Base-by-base conservation (phyloP, 2,113 vertebrate species). In the Eleginops maclovinus region DNA sequence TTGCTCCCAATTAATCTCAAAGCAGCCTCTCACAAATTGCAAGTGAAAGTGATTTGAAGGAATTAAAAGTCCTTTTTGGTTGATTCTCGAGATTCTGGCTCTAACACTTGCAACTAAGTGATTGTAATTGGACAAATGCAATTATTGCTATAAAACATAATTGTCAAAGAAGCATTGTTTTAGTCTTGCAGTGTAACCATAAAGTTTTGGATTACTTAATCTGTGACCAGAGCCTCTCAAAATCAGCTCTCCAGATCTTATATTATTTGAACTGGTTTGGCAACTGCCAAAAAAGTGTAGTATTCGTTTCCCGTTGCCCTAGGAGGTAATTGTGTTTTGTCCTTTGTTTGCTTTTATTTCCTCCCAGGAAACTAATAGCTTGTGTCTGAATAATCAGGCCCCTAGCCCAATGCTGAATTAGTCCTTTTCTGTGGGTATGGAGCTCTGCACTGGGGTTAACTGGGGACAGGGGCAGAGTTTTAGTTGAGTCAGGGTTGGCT, bases 401-500 rank as follows among this genome's bases (percentile, higher is more conserved):
- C 4, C n/a, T 4, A 15, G 21, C 63, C 60, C 46, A 60, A 49
- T 72, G 74, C 63, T 76, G 72, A 64, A 63, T 56, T 72, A 9
- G 71, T 21, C 28, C 4, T 62, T 49, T 47, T 8, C 1, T 36
- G 14, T n/a, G 13, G 41, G 26, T 17, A 59, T 51, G 1, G 46
- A 54, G 31, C 54, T 36, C 4, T 19, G 24, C 41, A 4, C 17
- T 21, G 24, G 51, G 76, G 76, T 81, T 62, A 84, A 60, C 22
- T 4, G 44, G 40, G 40, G 84, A 85, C 76, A 28, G 6, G 26
- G 50, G 21, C 19, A 36, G 47, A 76, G 60, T 21, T 80, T 70
- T 56, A 49, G 46, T 65, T 73, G 61, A 79, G 66, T 79, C 81
- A 55, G 50, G 56, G 31, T 77, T 86, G 71, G 65, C 70, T 31